phyloP scores from a whole-genome alignment of 2,888 invertebrate genomes.

The Drosophila mettleri region DNA sequence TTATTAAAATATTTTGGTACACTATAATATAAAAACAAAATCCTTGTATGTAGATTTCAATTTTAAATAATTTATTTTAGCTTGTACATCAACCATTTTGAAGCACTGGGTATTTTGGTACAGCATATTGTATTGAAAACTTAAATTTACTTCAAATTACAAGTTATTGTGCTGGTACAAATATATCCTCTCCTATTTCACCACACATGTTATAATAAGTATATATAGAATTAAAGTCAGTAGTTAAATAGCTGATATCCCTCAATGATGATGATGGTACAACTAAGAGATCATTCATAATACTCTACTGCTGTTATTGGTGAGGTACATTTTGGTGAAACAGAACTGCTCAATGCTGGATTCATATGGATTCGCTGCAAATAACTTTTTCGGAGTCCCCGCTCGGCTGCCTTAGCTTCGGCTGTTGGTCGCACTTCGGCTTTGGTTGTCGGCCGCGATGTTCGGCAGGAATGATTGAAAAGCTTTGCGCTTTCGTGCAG shows the following conservation, averaged over 20 bases:
- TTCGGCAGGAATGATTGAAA: conserved; percentile 32
- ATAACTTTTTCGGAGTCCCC: conserved; percentile 43
- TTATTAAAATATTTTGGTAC: background rate
- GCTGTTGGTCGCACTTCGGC: conserved; percentile 9
- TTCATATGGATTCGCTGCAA: conserved; percentile 58
- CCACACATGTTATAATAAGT: too few species aligned
- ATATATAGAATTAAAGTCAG: too few species aligned
- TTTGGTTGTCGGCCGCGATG: conserved; percentile 15
- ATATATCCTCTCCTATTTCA: too few species aligned
- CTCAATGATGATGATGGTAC: too few species aligned
- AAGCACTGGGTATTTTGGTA: background rate
- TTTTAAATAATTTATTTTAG: too few species aligned
- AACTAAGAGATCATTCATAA: background rate
- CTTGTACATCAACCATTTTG: background rate
- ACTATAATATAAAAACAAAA: background rate
- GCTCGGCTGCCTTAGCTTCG: conserved; percentile 3
- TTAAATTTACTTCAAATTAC: background rate
- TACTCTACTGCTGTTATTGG: background rate
- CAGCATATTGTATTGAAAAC: too few species aligned
- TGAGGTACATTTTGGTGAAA: background rate
- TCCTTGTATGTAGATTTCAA: background rate
- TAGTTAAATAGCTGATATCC: too few species aligned
- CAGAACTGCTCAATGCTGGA: too few species aligned
- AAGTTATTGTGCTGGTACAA: background rate
- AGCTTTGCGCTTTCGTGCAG: conserved; percentile 59